phyloP scores from a whole-genome alignment of 2,888 invertebrate species.

The Heliconius charithonia region DNA sequence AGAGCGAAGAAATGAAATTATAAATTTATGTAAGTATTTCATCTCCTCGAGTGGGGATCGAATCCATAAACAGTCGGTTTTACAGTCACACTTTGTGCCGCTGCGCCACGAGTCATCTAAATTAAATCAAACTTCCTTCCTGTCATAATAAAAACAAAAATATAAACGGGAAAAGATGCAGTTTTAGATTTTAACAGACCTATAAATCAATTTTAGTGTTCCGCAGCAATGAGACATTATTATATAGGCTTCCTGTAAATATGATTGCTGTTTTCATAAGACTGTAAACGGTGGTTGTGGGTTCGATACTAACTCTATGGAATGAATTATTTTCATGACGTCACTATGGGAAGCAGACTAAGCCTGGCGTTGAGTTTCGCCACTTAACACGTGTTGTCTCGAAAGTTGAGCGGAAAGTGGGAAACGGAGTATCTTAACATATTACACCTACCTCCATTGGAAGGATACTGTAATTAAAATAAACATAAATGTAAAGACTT shows the following conservation, averaged over 20 bases:
- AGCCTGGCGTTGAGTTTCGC: not conserved
- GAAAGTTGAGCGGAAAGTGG: not conserved
- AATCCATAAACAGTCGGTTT: too few species aligned
- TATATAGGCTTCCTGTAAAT: not conserved
- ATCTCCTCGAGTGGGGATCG: too few species aligned
- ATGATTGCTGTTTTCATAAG: slow-evolving; percentile 5
- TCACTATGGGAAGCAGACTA: not conserved
- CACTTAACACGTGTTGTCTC: not conserved
- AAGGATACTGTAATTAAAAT: not conserved
- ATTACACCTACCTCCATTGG: not conserved
- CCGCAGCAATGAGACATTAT: not conserved
- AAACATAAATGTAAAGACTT: too few species aligned
- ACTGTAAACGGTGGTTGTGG: not conserved
- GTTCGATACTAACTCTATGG: not conserved
- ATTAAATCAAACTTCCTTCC: not conserved
- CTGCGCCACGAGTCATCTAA: too few species aligned
- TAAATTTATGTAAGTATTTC: too few species aligned
- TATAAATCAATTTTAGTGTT: slow-evolving; percentile 1
- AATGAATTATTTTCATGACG: not conserved
- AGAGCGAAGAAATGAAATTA: too few species aligned
- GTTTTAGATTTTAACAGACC: not conserved
- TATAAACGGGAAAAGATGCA: not conserved
- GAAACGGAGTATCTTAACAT: not conserved
- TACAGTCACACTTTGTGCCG: too few species aligned
- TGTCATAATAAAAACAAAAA: not conserved